Evolutionary conservation across 1,140 invertebrate species (phyloP).

Genomic region (Batillaria attramentaria): DNA sequence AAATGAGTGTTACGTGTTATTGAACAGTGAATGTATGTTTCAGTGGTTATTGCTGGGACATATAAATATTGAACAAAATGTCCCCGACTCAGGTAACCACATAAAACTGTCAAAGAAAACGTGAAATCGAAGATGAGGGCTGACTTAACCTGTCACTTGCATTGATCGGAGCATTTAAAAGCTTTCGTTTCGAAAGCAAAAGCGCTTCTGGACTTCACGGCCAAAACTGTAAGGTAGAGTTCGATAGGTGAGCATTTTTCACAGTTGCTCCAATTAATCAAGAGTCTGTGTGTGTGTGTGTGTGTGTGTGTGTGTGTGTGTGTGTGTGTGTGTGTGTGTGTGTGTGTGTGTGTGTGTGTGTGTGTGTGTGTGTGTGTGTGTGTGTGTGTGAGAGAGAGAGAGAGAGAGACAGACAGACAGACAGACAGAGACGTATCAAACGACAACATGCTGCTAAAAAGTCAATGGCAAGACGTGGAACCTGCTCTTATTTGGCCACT

Average conservation of each 20-base stretch:
- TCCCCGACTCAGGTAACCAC: no score
- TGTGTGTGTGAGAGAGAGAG: neutral
- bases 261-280: no score
- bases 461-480: no score
- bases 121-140: neutral
- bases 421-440: neutral
- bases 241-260: no score
- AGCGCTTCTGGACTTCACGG: neutral
- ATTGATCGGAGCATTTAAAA: neutral
- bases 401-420: neutral
- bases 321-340: neutral
- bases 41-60: no score
- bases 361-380: slow-evolving; percentile 24
- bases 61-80: no score
- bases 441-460: no score
- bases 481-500: neutral
- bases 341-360: slow-evolving; percentile 24
- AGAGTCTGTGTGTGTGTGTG: neutral
- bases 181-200: neutral
- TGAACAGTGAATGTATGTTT: no score
- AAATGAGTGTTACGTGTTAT: no score
- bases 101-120: neutral
- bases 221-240: neutral
- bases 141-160: neutral
- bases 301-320: neutral